Evolutionary conservation across 1,140 invertebrate genomes (phyloP).

Genomic region (Cydia fagiglandana): DNA sequence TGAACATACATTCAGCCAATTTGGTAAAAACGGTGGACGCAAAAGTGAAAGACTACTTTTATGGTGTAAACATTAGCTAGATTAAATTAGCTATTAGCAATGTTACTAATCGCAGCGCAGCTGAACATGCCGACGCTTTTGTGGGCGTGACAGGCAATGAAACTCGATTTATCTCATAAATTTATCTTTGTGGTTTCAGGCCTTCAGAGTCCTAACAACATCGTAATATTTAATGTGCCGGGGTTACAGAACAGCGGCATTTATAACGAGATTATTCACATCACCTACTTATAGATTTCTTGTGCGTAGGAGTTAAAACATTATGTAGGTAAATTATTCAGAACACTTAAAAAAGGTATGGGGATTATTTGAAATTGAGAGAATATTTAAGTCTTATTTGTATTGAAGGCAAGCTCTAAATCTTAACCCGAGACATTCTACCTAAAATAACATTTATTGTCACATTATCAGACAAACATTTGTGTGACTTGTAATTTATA

Average conservation of each 20-base stretch:
- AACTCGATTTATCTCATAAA: conserved; percentile 7
- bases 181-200: conserved; percentile 16
- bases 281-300: background rate
- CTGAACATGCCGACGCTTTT: background rate
- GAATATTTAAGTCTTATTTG: too few relatives aligned
- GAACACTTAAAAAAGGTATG: too few relatives aligned
- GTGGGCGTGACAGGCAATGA: background rate
- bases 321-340: background rate
- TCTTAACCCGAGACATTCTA: too few relatives aligned
- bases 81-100: background rate
- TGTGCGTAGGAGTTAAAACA: background rate
- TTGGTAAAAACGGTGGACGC: background rate
- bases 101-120: background rate
- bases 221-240: conserved; percentile 13
- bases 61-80: background rate
- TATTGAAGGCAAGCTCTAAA: too few relatives aligned
- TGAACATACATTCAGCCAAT: background rate
- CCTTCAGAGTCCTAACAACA: conserved; percentile 2
- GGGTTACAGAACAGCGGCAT: background rate
- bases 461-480: too few relatives aligned
- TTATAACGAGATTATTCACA: background rate
- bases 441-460: too few relatives aligned
- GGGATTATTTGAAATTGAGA: too few relatives aligned
- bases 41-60: background rate
- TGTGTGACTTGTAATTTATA: too few relatives aligned